A percentile compares a stretch with the other conserved stretches of the same genome.
Conservation (phyloP, 2,113 vertebrate genomes). For the Nothoprocta pentlandii region DNA sequence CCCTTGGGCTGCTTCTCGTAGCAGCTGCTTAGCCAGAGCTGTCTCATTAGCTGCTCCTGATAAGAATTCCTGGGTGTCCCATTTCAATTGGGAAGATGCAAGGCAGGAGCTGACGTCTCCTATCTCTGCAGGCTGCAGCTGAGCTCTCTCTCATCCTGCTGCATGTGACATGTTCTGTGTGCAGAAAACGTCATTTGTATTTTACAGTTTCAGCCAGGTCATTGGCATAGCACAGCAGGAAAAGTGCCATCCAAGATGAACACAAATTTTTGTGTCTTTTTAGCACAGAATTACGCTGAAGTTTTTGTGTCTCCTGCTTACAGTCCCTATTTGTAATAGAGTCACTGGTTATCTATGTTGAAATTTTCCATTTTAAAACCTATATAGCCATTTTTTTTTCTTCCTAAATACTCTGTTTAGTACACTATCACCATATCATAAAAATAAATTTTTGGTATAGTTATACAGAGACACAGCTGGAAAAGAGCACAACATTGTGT, state of each 20-base stretch:
- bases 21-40: neutral
- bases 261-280: accelerated
- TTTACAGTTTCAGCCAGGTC: neutral
- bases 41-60: neutral
- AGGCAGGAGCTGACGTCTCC: neutral
- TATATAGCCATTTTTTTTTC: neutral
- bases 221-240: neutral
- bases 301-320: neutral
- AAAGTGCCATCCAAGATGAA: neutral
- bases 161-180: neutral
- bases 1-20: neutral
- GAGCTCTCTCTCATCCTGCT: neutral
- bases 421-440: neutral
- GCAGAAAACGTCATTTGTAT: neutral
- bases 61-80: neutral
- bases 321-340: neutral
- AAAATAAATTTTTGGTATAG: neutral
- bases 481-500: neutral
- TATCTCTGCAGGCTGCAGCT: neutral
- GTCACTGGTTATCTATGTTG: neutral
- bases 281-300: neutral
- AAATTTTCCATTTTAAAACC: neutral
- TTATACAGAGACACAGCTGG: neutral
- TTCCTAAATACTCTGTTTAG: neutral
- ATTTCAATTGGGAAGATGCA: neutral